phyloP scores from a whole-genome alignment of 2,113 vertebrate genomes.

The Thinocorus orbignyianus region DNA sequence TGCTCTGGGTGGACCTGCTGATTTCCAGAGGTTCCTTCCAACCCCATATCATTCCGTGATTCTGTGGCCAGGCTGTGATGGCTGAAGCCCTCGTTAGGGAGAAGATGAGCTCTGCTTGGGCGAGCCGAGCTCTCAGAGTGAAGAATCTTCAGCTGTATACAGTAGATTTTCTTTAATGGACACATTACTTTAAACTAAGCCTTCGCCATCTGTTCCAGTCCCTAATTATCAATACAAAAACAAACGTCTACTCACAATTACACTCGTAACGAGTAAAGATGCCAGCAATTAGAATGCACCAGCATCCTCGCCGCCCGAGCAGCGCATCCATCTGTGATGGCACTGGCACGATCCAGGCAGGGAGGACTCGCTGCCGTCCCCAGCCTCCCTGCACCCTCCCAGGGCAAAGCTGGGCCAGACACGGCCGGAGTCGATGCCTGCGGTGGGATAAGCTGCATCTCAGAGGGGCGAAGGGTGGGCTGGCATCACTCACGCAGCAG shows the following conservation, averaged over 20 bases:
- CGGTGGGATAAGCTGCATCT: neutral
- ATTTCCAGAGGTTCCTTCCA: too few relatives aligned
- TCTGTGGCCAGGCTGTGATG: neutral
- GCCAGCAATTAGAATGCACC: conserved; percentile 75
- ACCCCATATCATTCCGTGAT: too few relatives aligned
- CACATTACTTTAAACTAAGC: conserved; percentile 78
- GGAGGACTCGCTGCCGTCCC: neutral
- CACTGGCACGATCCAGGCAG: neutral
- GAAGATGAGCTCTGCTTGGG: neutral
- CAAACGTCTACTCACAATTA: conserved; percentile 79
- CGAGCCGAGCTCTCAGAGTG: conserved; percentile 42
- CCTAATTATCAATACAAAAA: conserved; percentile 81
- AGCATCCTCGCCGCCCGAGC: conserved; percentile 11
- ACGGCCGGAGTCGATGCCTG: neutral
- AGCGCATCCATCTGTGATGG: conserved; percentile 62
- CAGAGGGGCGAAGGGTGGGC: neutral
- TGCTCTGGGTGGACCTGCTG: too few relatives aligned
- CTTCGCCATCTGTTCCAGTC: conserved; percentile 77
- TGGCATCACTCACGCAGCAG: neutral
- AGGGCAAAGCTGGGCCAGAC: neutral
- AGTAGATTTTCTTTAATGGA: conserved; percentile 79
- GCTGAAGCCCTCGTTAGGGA: neutral
- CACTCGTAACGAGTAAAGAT: conserved; percentile 76
- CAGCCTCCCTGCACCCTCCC: neutral
- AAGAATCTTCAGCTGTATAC: conserved; percentile 70